phyloP scores from a whole-genome alignment of 2,797 vertebrate genomes.

The Myotis myotis region DNA sequence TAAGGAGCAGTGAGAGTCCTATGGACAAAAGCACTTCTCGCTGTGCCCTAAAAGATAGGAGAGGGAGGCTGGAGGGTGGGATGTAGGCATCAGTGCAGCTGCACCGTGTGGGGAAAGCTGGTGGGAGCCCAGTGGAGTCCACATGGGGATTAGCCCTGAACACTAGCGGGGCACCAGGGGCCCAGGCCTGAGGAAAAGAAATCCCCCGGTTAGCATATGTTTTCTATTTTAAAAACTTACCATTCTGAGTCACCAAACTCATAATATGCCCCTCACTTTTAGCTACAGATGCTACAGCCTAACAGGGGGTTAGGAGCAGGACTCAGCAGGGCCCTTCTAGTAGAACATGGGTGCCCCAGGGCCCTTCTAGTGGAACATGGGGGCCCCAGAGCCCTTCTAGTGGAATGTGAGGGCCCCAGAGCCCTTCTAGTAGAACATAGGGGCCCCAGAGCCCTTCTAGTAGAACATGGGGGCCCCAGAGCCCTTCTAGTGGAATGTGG shows the following conservation, averaged over 20 bases:
- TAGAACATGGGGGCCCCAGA: neutral
- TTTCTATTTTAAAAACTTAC: neutral
- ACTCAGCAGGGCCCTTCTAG: neutral
- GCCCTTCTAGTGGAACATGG: neutral
- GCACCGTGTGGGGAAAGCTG: neutral
- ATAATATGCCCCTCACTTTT: neutral
- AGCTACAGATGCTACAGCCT: neutral
- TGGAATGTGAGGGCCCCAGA: fast-evolving
- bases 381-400: neutral
- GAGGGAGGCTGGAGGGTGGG: neutral
- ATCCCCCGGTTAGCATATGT: neutral
- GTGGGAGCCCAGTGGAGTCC: neutral
- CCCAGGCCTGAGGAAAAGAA: neutral
- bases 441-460: neutral
- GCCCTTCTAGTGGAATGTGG: neutral
- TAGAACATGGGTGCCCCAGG: neutral
- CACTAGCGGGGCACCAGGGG: no score
- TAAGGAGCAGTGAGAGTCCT: neutral
- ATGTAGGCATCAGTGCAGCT: fast-evolving
- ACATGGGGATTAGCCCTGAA: neutral
- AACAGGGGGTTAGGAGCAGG: neutral
- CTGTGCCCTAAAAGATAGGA: neutral
- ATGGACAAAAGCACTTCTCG: neutral
- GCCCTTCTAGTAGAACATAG: neutral
- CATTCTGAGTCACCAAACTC: neutral